Percentiles rank a stretch among this genome's conserved stretches.
phyloP scores from a whole-genome alignment of 2,888 invertebrate species.

The Myathropa florea region DNA sequence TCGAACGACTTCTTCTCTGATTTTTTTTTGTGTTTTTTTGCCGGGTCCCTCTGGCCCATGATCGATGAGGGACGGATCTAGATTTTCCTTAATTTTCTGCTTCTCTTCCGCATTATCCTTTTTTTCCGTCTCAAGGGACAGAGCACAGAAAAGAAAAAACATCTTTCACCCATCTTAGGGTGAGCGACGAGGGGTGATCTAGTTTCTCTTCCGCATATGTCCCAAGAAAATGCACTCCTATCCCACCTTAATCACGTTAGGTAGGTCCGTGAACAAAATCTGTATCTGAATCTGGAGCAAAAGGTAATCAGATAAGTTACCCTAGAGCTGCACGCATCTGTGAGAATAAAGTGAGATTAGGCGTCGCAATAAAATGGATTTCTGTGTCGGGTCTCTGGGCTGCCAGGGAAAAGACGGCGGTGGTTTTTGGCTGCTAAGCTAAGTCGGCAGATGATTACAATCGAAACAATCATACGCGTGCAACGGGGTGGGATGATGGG shows the following conservation, averaged over 20 bases:
- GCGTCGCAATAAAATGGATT: slow-evolving; percentile 21
- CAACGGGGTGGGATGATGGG: neutral
- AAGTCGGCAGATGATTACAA: neutral
- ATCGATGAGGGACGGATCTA: slow-evolving; percentile 40
- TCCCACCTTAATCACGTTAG: slow-evolving; percentile 56
- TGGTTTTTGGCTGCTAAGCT: slow-evolving; percentile 26
- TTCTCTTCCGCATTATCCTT: slow-evolving; percentile 50
- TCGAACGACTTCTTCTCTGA: neutral
- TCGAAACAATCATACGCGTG: neutral
- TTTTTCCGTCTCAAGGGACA: neutral
- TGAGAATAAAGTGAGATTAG: slow-evolving; percentile 23
- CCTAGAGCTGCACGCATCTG: slow-evolving; percentile 7
- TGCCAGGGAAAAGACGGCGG: slow-evolving; percentile 34
- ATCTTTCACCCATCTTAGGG: slow-evolving; percentile 29
- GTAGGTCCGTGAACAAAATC: slow-evolving; percentile 4
- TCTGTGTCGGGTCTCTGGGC: neutral
- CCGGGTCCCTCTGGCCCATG: neutral
- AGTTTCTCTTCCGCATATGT: slow-evolving; percentile 61
- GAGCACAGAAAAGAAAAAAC: slow-evolving; percentile 3
- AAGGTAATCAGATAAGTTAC: slow-evolving; percentile 60
- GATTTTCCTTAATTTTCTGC: slow-evolving; percentile 54
- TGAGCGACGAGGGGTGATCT: slow-evolving; percentile 34
- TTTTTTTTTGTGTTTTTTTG: neutral
- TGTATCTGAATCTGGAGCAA: neutral
- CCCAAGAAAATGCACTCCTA: slow-evolving; percentile 23